phyloP scores from a whole-genome alignment of 2,797 vertebrate genomes.

The Sus cebifrons region DNA sequence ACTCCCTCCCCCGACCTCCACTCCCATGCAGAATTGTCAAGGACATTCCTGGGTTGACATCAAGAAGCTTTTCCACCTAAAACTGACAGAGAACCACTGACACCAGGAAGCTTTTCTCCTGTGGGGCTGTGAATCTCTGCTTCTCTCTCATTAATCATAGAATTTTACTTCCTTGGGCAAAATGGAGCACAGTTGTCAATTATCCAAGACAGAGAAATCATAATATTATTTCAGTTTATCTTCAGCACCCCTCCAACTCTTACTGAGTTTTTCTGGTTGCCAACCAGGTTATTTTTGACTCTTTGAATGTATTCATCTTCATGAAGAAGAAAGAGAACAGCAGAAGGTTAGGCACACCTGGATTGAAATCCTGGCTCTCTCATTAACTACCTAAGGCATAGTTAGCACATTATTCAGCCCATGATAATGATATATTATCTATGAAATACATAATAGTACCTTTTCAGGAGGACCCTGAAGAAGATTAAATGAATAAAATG shows the following conservation, averaged over 20 bases:
- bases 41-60: constrained; percentile 9
- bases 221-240: constrained; percentile 79
- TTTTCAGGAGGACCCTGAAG: not conserved
- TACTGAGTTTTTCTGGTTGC: constrained; percentile 65
- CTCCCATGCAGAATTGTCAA: not conserved
- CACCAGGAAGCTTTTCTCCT: constrained; percentile 43
- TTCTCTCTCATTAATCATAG: constrained; percentile 72
- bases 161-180: constrained; percentile 79
- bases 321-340: constrained; percentile 4
- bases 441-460: not conserved
- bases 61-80: constrained; percentile 35
- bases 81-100: constrained; percentile 53
- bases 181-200: constrained; percentile 77
- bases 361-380: not conserved
- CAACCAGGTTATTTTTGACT: constrained; percentile 70
- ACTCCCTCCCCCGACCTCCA: not conserved
- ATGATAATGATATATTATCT: not conserved
- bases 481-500: not conserved
- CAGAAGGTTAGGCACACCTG: constrained; percentile 33
- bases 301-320: constrained; percentile 68
- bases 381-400: not conserved
- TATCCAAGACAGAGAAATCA: constrained; percentile 78
- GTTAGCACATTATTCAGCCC: not conserved
- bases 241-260: constrained; percentile 62
- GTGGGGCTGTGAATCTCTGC: constrained; percentile 9